Base-by-base conservation (phyloP, 2,113 vertebrate genomes). In the Mesocricetus auratus region DNA sequence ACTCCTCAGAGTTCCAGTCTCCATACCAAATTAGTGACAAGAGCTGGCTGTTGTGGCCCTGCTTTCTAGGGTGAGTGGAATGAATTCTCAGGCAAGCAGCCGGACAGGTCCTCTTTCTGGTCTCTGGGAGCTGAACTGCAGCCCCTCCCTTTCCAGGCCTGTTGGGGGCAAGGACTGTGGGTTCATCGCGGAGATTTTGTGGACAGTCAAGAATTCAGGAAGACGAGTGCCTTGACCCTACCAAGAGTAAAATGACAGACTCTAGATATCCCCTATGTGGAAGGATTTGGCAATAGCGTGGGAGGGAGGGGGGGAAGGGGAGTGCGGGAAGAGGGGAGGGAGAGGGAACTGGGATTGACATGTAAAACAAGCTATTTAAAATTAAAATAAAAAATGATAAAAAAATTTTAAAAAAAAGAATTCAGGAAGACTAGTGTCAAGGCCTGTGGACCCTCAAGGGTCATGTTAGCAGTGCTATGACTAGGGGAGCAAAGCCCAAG, bases 401-500 rank as follows among this genome's bases (percentile, higher is more conserved):
- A n/a, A n/a, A n/a, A n/a, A n/a, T n/a, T n/a, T n/a, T n/a, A n/a
- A n/a, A n/a, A n/a, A n/a, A n/a, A 77, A 31, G 92, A 96, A 95
- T 93, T 87, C 53, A 92, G 42, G 42, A 68, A 89, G 93, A 39
- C 5, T 73, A 64, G 9, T 8, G 96, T 98, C 45, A 83, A 45
- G 62, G 53, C 42, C 86, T 13, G 58, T n/a, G n/a, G 78, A 74
- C 74, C 90, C 66, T 96, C 79, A 90, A 92, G 93, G 92, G 75
- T 95, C 94, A 13, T 90, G 88, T 90, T 50, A 58, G 87, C 89
- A 96, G n/a, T 33, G 33, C 69, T 81, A 69, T 31, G 42, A 3
- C 3, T 50, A 69, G 50, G 94, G 96, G 60, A 87, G 92, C 94
- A 96, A 95, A 98, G 95, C 98, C 66, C 88, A 95, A 90, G 69